Base-by-base conservation (phyloP, 2,797 vertebrate genomes). In the Notolabrus celidotus region DNA sequence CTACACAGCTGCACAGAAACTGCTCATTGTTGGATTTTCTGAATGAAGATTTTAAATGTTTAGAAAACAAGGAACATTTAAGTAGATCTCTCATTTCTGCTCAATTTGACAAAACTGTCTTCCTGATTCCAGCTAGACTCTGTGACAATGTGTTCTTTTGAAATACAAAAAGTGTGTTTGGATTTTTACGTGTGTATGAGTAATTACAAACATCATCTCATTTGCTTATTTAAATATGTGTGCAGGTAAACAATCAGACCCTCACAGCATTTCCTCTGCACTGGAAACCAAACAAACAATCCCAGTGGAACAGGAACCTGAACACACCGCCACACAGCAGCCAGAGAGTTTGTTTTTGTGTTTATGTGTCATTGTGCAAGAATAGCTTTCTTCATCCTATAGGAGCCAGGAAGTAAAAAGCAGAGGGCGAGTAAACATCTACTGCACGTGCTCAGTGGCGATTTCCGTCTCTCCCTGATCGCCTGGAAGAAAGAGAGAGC, bases 281-380 rank as follows among this genome's bases (percentile, higher is more conserved):
- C 34, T 52, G 60, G n/a, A 83, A 80, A 69, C 56, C 74, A 69
- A 76, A 84, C 64, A 78, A 79, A 56, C 63, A 77, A 73, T 43
- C 51, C 20, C 49, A 47, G 11, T 9, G 20, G 33, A 65, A 62
- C 59, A 66, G 67, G 58, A 62, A 27, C 65, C 59, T 64, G 51
- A 78, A 69, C 14, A 12, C 74, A 59, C 42, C 4, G 3, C 47
- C 41, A 41, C 19, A n/a, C 57, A 67, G 66, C 20, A 10, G 45
- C 36, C 42, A 43, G 20, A 38, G 45, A 38, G 45, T 45, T 41
- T 58, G 17, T 42, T 61, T 73, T 22, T 46, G 22, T 1, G 47
- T 29, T 7, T 14, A 4, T 50, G 47, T 51, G 25, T 31, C 25
- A 10, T 5, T n/a, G 47, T n/a, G 4, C 9, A 29, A 27, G 25